Percentiles rank a stretch among this genome's conserved stretches.
These are phyloP conservation scores for Gymnocheta viridis DNA, from an alignment of 2,888 invertebrate genomes.

Conservation along the genomic window DNA sequence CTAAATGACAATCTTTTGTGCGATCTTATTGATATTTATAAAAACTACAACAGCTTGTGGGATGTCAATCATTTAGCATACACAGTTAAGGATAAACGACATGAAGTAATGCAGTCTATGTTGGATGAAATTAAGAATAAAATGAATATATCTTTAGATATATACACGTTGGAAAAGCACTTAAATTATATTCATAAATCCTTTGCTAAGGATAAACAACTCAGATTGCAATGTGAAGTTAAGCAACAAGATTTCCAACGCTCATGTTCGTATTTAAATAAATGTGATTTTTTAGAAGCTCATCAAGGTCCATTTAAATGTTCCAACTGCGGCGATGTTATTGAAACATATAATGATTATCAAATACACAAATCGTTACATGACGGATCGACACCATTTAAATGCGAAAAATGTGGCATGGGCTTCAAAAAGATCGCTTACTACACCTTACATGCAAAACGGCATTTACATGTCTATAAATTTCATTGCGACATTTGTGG, in stretches of 20 bases:
- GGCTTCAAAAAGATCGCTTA: slow-evolving; percentile 76
- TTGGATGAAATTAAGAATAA: slow-evolving; percentile 56
- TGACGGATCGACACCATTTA: slow-evolving; percentile 69
- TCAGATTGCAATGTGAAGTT: slow-evolving; percentile 69
- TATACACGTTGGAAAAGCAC: slow-evolving; percentile 74
- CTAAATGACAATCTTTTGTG: slow-evolving; percentile 44
- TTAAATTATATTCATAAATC: slow-evolving; percentile 68
- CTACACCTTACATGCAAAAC: slow-evolving; percentile 75
- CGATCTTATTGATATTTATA: slow-evolving; percentile 62
- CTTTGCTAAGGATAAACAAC: slow-evolving; percentile 70
- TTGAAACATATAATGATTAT: slow-evolving; percentile 69
- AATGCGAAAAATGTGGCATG: slow-evolving; percentile 70
- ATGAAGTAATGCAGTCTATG: slow-evolving; percentile 58
- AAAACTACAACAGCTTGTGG: slow-evolving; percentile 63
- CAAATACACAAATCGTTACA: slow-evolving; percentile 68
- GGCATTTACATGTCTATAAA: slow-evolving; percentile 75
- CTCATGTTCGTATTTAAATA: slow-evolving; percentile 69
- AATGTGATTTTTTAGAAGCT: slow-evolving; percentile 74
- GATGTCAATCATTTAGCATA: slow-evolving; percentile 66
- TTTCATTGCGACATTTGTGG: slow-evolving; percentile 74
- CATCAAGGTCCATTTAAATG: slow-evolving; percentile 77
- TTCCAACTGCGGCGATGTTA: slow-evolving; percentile 70
- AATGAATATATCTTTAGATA: slow-evolving; percentile 60
- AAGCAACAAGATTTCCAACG: slow-evolving; percentile 73
- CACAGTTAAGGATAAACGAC: slow-evolving; percentile 63